A percentile compares a stretch with the other conserved stretches of the same genome.
These are phyloP conservation scores for Dermochelys coriacea DNA, from an alignment of 2,797 vertebrate species.

Conservation along the genomic window DNA sequence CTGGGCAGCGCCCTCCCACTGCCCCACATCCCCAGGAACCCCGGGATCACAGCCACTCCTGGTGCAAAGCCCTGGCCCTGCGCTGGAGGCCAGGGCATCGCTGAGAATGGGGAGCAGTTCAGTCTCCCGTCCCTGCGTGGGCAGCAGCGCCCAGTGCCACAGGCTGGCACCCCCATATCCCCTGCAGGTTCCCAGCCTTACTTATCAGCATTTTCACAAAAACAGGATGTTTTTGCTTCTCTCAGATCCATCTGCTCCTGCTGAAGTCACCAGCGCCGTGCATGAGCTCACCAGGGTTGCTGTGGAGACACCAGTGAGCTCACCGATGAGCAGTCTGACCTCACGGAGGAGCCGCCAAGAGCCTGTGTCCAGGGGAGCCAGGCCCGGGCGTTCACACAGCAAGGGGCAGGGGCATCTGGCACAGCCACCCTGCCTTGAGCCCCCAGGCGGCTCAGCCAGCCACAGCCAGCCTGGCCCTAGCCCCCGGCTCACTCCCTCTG, in stretches of 20 bases:
- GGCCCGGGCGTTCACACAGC: neutral
- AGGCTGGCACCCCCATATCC: neutral
- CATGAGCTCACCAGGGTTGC: conserved; percentile 70
- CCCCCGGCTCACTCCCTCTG: too few relatives aligned
- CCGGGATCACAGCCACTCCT: neutral
- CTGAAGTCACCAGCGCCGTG: conserved; percentile 61
- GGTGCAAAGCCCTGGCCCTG: neutral
- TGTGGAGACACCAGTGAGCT: conserved; percentile 51
- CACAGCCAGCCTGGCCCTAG: too few relatives aligned
- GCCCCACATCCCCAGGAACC: conserved; percentile 63
- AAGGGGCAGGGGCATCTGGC: too few relatives aligned
- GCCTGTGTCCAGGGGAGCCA: too few relatives aligned
- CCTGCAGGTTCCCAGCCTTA: conserved; percentile 29
- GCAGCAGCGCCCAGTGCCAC: neutral
- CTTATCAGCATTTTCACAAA: conserved; percentile 69
- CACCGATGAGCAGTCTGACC: neutral
- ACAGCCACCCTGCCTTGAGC: too few relatives aligned
- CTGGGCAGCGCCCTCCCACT: neutral
- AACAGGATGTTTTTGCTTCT: conserved; percentile 78
- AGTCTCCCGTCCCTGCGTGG: rapidly evolving
- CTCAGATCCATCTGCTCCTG: conserved; percentile 71
- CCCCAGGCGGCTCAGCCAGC: too few relatives aligned
- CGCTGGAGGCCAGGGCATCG: rapidly evolving
- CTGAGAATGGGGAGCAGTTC: neutral
- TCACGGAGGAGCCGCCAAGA: neutral